phyloP scores from a whole-genome alignment of 2,888 invertebrate genomes.

The Oconnorella tubifera region DNA sequence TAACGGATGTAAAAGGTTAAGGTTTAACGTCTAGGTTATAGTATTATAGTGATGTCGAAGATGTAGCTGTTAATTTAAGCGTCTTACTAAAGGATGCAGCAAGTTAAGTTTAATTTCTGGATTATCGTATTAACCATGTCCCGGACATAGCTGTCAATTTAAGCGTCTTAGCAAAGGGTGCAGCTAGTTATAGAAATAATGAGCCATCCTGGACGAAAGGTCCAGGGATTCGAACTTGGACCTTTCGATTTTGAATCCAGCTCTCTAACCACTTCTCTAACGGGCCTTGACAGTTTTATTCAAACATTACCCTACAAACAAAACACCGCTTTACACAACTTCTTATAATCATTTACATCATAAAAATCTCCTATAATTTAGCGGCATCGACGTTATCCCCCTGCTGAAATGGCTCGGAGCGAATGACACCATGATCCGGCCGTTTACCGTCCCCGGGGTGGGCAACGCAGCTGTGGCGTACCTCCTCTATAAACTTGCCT shows the following conservation, averaged over 20 bases:
- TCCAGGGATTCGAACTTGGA: too few species aligned
- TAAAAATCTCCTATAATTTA: conserved; percentile 54
- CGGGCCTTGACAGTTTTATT: too few species aligned
- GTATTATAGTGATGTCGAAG: neutral
- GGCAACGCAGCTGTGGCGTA: conserved; percentile 87
- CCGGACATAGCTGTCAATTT: too few species aligned
- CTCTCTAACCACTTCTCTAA: too few species aligned
- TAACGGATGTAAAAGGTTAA: neutral
- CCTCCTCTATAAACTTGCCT: conserved; percentile 86
- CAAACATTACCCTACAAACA: too few species aligned
- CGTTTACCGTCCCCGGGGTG: conserved; percentile 73
- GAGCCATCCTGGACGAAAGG: too few species aligned
- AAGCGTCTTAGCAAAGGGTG: too few species aligned
- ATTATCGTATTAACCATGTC: neutral
- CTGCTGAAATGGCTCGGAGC: conserved; percentile 73
- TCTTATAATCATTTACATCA: neutral
- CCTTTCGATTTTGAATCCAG: too few species aligned
- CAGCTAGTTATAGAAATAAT: too few species aligned
- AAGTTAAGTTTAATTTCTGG: neutral
- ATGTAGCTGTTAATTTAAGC: conserved; percentile 6
- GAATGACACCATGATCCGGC: conserved; percentile 73
- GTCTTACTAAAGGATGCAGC: too few species aligned
- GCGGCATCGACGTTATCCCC: conserved; percentile 84
- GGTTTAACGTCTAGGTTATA: neutral
- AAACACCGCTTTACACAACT: too few species aligned